phyloP scores from a whole-genome alignment of 2,797 vertebrate genomes.

The Okamejei kenojei region DNA sequence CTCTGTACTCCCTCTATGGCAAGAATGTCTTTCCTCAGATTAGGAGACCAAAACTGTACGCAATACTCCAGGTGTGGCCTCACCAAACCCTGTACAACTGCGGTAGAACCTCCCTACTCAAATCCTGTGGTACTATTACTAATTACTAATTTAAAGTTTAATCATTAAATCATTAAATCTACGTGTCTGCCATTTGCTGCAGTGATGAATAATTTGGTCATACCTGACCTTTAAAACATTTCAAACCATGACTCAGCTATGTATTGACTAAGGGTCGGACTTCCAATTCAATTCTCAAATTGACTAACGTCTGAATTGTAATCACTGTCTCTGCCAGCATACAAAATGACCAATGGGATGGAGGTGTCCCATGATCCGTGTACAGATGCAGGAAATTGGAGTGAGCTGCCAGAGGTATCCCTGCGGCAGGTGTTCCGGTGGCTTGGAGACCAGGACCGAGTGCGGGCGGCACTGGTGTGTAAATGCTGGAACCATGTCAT shows the following conservation, averaged over 20 bases:
- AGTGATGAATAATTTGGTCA: background rate
- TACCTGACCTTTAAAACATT: background rate
- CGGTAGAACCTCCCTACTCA: no score
- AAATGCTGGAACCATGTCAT: constrained; percentile 56
- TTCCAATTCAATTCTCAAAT: background rate
- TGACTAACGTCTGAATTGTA: background rate
- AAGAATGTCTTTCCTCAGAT: no score
- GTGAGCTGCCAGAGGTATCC: constrained; percentile 55
- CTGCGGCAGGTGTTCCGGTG: constrained; percentile 56
- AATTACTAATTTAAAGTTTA: background rate
- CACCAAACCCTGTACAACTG: no score
- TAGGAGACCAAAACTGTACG: no score
- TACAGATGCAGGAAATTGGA: constrained; percentile 48
- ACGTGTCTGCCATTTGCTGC: background rate
- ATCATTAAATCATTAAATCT: background rate
- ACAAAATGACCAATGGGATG: background rate
- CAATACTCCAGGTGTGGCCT: no score
- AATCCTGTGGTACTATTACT: no score
- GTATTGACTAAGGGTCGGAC: no score
- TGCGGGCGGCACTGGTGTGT: constrained; percentile 56
- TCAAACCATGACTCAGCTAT: background rate
- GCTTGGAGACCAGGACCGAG: constrained; percentile 55
- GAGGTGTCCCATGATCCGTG: background rate
- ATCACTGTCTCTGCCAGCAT: background rate
- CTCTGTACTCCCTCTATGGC: no score